Base-by-base conservation (phyloP, 2,797 vertebrate species). In the Galagoides demidoff region DNA sequence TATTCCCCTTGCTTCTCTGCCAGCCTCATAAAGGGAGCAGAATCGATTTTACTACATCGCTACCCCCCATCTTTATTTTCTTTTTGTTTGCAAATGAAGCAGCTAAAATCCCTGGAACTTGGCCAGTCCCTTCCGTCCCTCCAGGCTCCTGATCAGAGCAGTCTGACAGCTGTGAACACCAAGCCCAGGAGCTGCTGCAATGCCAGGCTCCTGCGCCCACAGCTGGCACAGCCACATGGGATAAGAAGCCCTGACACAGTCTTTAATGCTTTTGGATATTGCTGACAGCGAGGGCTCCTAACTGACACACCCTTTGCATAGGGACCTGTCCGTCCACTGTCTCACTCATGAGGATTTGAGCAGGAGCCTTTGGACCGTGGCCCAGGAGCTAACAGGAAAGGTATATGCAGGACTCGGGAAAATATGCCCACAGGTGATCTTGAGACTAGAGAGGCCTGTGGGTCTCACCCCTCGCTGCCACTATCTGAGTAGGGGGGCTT, bases 271-370 rank as follows among this genome's bases (percentile, higher is more conserved):
- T 52, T 27, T 2, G n/a, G 16, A 4, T 25, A 20, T n/a, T 19
- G 20, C 29, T 2, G 49, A 20, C 57, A 20, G 8, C 8, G 10
- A 20, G 27, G 25, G 14, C 29, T 84, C 63, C 49, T 29, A 22
- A 11, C 29, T 71, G 29, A 29, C 39, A 6, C 0, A 0, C 4
- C 31, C 43, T 23, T 4, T 22, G 0, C 17, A n/a, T 9, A 0
- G 25, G 45, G 16, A 45, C 39, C 66, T 63, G 0, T 29, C 22
- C 77, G 63, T 57, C 87, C 45, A 23, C 19, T 39, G 16, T 22
- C 49, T 57, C 45, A 2, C 19, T 82, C 57, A 9, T 0, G 3
- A 27, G 68, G 66, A 39, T 63, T 74, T 66, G 57, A 87, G 57
- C 68, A 14, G 45, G 31, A 55, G 29, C 5, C 25, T 25, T 12